A percentile compares a stretch with the other conserved stretches of the same genome.
Evolutionary conservation across 2,888 invertebrate species (phyloP).

Genomic region (Liopterus haemorrhoidalis): DNA sequence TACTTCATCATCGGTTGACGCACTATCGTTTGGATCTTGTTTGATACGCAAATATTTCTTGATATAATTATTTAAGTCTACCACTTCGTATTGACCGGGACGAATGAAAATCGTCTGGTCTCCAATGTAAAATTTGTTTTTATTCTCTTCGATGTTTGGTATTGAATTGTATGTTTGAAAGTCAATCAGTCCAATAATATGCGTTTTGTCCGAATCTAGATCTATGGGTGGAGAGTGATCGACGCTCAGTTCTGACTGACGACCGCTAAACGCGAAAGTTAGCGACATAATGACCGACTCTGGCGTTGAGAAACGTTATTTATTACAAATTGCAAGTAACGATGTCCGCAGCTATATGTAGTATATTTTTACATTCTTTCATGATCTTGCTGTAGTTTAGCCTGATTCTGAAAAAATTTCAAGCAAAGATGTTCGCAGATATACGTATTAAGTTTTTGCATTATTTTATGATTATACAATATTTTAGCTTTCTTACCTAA

Average conservation of each 20-base stretch:
- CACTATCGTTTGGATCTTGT: too few relatives aligned
- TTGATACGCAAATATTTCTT: constrained; percentile 8
- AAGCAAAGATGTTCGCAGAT: constrained; percentile 36
- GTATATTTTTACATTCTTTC: background rate
- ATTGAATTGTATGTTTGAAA: constrained; percentile 35
- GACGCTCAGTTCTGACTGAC: constrained; percentile 27
- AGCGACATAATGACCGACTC: constrained; percentile 3
- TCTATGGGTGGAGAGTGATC: constrained; percentile 31
- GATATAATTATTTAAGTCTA: constrained; percentile 31
- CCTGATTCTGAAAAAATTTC: constrained; percentile 30
- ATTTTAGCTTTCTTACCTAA: constrained; percentile 22
- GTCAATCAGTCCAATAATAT: constrained; percentile 34
- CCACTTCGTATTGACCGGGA: constrained; percentile 36
- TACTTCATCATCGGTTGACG: too few relatives aligned
- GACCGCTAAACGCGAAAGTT: constrained; percentile 1
- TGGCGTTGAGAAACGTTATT: too few relatives aligned
- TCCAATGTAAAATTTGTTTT: constrained; percentile 35
- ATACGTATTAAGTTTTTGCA: constrained; percentile 32
- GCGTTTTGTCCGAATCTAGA: constrained; percentile 27
- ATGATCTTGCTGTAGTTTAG: constrained; percentile 10
- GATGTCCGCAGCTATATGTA: constrained; percentile 4
- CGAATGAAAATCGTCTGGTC: constrained; percentile 30
- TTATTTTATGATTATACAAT: constrained; percentile 33
- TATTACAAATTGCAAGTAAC: constrained; percentile 7
- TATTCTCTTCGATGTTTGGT: constrained; percentile 37